phyloP scores from a whole-genome alignment of 92 coral and sea anemone genomes.

The Epizoanthus stellaris region DNA sequence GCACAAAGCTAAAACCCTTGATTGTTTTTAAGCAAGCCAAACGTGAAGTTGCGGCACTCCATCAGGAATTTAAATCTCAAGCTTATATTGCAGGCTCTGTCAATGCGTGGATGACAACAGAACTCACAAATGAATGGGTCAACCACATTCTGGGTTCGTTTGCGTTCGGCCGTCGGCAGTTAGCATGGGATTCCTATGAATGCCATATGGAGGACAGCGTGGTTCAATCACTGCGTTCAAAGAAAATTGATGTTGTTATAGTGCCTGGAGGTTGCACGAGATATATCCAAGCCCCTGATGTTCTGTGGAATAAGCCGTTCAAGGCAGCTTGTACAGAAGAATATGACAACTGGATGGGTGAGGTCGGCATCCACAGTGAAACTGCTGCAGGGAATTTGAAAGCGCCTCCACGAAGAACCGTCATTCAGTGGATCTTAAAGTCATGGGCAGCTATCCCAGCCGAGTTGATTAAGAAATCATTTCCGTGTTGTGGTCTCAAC shows the following conservation, averaged over 20 bases:
- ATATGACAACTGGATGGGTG: neutral
- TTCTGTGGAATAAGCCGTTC: slow-evolving; percentile 1
- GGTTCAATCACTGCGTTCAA: neutral
- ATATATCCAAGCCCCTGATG: neutral
- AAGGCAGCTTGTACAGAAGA: slow-evolving; percentile 10
- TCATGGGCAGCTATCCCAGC: slow-evolving; percentile 34
- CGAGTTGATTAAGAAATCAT: slow-evolving; percentile 44
- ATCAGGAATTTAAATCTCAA: slow-evolving; percentile 1
- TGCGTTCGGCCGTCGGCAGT: neutral
- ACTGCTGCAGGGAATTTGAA: no score
- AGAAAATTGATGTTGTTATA: neutral
- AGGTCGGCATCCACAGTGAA: no score
- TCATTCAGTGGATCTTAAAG: slow-evolving; percentile 35
- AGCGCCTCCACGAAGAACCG: no score
- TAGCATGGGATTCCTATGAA: neutral
- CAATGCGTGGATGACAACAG: slow-evolving; percentile 1
- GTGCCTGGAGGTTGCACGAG: slow-evolving; percentile 2
- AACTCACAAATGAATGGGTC: slow-evolving; percentile 1
- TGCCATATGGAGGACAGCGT: no score
- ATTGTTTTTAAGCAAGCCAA: slow-evolving; percentile 25
- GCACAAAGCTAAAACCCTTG: slow-evolving; percentile 20
- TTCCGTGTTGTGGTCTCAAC: slow-evolving; percentile 37
- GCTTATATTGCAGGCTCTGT: neutral
- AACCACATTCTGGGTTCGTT: slow-evolving; percentile 5
- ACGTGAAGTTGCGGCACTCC: neutral